A percentile compares a stretch with the other conserved stretches of the same genome.
phyloP scores from a whole-genome alignment of 2,113 vertebrate species.

The Esox niger region DNA sequence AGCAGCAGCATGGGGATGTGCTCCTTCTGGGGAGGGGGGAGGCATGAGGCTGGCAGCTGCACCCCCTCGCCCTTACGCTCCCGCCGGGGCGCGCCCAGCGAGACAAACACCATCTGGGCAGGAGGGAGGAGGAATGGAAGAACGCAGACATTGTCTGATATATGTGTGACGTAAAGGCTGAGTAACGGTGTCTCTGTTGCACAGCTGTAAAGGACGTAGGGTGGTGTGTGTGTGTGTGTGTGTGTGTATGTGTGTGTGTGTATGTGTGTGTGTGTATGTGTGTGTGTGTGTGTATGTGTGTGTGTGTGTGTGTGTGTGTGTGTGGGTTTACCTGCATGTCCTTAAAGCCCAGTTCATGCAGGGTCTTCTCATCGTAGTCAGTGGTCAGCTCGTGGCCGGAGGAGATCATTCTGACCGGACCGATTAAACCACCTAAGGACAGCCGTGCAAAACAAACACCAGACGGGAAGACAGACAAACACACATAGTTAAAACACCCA shows the following conservation, averaged over 20 bases:
- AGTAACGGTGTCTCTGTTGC: too few relatives aligned
- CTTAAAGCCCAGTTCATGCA: conserved; percentile 96
- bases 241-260: too few relatives aligned
- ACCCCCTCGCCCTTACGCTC: conserved; percentile 96
- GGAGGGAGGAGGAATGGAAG: background rate
- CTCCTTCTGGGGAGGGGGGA: conserved; percentile 96
- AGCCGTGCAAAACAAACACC: conserved; percentile 13
- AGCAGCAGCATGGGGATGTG: conserved; percentile 98
- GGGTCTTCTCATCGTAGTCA: conserved; percentile 97
- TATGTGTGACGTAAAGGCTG: too few relatives aligned
- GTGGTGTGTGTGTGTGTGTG: too few relatives aligned
- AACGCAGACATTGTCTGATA: too few relatives aligned
- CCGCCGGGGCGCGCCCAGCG: conserved; percentile 91
- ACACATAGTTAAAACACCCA: background rate
- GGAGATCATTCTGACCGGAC: conserved; percentile 97
- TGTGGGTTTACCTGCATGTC: conserved; percentile 99
- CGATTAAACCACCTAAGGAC: conserved; percentile 90
- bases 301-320: too few relatives aligned
- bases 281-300: background rate
- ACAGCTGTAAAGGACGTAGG: too few relatives aligned
- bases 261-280: too few relatives aligned
- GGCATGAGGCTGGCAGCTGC: conserved; percentile 94
- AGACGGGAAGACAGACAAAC: conserved; percentile 1
- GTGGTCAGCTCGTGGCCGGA: conserved; percentile 97
- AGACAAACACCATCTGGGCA: conserved; percentile 96